A percentile compares a stretch with the other conserved stretches of the same genome.
phyloP scores from a whole-genome alignment of 2,888 invertebrate species.

The Thalpophila matura region DNA sequence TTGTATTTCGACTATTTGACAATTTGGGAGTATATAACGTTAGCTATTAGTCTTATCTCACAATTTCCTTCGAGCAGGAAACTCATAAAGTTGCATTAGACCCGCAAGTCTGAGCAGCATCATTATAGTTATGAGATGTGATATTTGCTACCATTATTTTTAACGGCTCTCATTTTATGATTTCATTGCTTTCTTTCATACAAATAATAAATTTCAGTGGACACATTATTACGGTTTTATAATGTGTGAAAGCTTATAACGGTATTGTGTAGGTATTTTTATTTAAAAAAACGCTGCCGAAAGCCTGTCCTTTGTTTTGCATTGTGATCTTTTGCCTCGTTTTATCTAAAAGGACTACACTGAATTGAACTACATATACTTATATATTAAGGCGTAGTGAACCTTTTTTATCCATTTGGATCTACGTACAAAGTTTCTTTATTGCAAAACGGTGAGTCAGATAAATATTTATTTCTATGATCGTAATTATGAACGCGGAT shows the following conservation, averaged over 20 bases:
- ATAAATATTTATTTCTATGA: constrained; percentile 51
- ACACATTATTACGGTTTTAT: constrained; percentile 34
- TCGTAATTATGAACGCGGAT: constrained; percentile 45
- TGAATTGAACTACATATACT: constrained; percentile 46
- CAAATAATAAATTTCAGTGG: constrained; percentile 1
- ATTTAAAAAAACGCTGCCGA: constrained; percentile 10
- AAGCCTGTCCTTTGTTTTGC: constrained; percentile 44
- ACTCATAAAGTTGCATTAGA: constrained; percentile 29
- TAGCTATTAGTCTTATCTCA: constrained; percentile 23
- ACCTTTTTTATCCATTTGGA: constrained; percentile 49
- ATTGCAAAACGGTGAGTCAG: constrained; percentile 35
- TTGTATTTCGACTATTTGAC: constrained; percentile 24
- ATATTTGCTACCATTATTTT: constrained; percentile 35
- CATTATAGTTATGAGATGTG: constrained; percentile 28
- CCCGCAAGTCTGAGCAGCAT: constrained; percentile 12
- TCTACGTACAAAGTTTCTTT: constrained; percentile 45
- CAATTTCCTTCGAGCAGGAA: constrained; percentile 15
- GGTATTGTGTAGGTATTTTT: constrained; percentile 10
- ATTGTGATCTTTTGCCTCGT: constrained; percentile 42
- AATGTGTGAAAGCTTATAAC: constrained; percentile 20
- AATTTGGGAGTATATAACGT: constrained; percentile 13
- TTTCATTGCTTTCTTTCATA: constrained; percentile 8
- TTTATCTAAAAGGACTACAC: constrained; percentile 43
- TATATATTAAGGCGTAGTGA: constrained; percentile 44
- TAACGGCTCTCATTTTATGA: constrained; percentile 13